Base-by-base conservation (phyloP, 2,888 invertebrate genomes). In the Patella ulyssiponensis region DNA sequence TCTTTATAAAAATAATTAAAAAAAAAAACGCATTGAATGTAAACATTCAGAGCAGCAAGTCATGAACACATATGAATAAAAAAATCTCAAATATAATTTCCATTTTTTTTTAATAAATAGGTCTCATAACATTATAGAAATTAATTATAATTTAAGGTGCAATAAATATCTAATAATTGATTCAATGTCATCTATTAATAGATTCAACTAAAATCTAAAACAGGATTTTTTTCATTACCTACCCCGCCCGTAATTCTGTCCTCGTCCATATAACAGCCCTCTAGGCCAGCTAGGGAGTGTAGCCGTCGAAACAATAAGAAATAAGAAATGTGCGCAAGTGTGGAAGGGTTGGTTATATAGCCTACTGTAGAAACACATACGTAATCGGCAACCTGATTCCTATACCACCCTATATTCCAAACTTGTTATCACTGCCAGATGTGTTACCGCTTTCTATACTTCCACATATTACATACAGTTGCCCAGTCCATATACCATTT, bases 231-330 rank as follows among this genome's bases (percentile, higher is more conserved):
- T 44, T 44, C 7, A 44, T 44, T 14, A 64, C 64, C 64, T 64
- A 64, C 64, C 64, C 64, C 64, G 20, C 64, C 64, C 64, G 64
- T 64, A 64, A 64, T 64, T 64, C 64, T 23, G 64, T 64, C 64
- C 64, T 64, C 15, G 23, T 64, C 64, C 64, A 64, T 64, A 64
- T 64, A 64, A 20, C 23, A 64, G 64, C 64, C 64, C 20, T 20
- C 23, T 23, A 64, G 64, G 64, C 64, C 64, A 64, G 64, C 23
- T 23, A 64, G 64, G 64, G 64, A 64, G 64, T 64, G 64, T 64
- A 64, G 64, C 20, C 20, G 20, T 23, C 64, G 64, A 64, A 64
- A 64, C 44, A 44, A 44, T 44, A 9, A 64, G 23, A 20, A 64
- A 64, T 64, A 64, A 23, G 64, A 64, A 64, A 64, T 64, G 64